Evolutionary conservation across 2,113 vertebrate genomes (phyloP).

Genomic region (Scophthalmus maximus): DNA sequence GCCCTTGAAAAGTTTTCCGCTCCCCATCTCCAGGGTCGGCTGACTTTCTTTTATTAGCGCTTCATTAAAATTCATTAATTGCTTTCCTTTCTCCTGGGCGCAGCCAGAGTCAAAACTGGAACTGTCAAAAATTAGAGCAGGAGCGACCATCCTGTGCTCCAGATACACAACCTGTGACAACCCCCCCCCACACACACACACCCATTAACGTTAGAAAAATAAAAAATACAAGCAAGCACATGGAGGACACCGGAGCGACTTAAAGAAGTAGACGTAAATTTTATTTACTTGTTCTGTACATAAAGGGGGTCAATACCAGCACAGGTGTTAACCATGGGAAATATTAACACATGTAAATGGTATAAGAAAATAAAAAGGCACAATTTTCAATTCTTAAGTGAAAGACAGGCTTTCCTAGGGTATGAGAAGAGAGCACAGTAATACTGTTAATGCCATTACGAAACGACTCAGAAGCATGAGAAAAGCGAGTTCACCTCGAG

Average conservation of each 20-base stretch:
- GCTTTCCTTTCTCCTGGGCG: slow-evolving; percentile 80
- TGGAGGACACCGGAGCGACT: slow-evolving; percentile 37
- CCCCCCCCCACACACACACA: slow-evolving; percentile 11
- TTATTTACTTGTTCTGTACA: slow-evolving; percentile 91
- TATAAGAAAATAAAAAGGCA: slow-evolving; percentile 95
- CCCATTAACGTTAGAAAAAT: slow-evolving; percentile 4
- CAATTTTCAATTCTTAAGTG: slow-evolving; percentile 84
- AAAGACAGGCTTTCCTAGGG: slow-evolving; percentile 86
- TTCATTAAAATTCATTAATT: slow-evolving; percentile 87
- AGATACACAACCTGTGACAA: slow-evolving; percentile 63
- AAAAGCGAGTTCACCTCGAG: slow-evolving; percentile 57
- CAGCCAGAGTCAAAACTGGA: slow-evolving; percentile 67
- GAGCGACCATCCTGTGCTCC: slow-evolving; percentile 62
- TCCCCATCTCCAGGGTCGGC: slow-evolving; percentile 67
- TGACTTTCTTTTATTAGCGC: slow-evolving; percentile 82
- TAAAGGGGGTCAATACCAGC: slow-evolving; percentile 83
- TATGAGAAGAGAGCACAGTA: slow-evolving; percentile 88
- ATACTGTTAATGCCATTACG: slow-evolving; percentile 97
- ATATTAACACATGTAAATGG: slow-evolving; percentile 87
- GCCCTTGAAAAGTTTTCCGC: slow-evolving; percentile 80
- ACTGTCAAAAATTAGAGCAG: slow-evolving; percentile 65
- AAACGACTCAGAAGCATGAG: slow-evolving; percentile 77
- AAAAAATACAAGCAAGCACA: not conserved
- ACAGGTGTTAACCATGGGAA: slow-evolving; percentile 88
- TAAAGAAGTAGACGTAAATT: slow-evolving; percentile 89